These are phyloP conservation scores for Sakesphorus luctuosus DNA, from an alignment of 2,113 vertebrate species.

Conservation along the genomic window DNA sequence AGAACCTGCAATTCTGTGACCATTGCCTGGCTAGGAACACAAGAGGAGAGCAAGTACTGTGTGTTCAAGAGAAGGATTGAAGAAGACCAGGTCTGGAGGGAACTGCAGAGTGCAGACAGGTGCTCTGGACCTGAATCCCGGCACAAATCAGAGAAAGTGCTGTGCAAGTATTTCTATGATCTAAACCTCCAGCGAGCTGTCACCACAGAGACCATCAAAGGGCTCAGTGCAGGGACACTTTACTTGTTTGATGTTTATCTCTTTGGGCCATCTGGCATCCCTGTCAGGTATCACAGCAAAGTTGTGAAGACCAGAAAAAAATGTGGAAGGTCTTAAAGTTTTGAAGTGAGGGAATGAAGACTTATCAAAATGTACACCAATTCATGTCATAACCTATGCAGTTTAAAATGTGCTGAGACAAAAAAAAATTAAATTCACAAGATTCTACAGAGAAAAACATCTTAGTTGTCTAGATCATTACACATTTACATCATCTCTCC, in stretches of 20 bases:
- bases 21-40: conserved; percentile 90
- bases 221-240: conserved; percentile 78
- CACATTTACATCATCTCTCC: neutral
- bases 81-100: conserved; percentile 57
- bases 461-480: neutral
- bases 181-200: conserved; percentile 84
- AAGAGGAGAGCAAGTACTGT: conserved; percentile 87
- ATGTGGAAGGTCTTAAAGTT: conserved; percentile 74
- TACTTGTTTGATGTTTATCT: conserved; percentile 92
- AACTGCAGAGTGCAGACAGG: conserved; percentile 55
- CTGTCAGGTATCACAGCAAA: conserved; percentile 88
- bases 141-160: conserved; percentile 83
- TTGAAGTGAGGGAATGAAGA: neutral
- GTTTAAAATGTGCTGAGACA: neutral
- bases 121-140: conserved; percentile 86
- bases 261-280: conserved; percentile 87
- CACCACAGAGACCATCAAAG: conserved; percentile 85
- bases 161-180: conserved; percentile 91
- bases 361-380: neutral
- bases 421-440: neutral
- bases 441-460: neutral
- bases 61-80: conserved; percentile 80
- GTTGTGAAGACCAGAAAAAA: conserved; percentile 86
- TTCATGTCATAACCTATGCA: neutral
- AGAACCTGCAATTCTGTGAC: conserved; percentile 87